These are phyloP conservation scores for Ichneumon xanthorius DNA, from an alignment of 2,888 invertebrate species.

Conservation along the genomic window DNA sequence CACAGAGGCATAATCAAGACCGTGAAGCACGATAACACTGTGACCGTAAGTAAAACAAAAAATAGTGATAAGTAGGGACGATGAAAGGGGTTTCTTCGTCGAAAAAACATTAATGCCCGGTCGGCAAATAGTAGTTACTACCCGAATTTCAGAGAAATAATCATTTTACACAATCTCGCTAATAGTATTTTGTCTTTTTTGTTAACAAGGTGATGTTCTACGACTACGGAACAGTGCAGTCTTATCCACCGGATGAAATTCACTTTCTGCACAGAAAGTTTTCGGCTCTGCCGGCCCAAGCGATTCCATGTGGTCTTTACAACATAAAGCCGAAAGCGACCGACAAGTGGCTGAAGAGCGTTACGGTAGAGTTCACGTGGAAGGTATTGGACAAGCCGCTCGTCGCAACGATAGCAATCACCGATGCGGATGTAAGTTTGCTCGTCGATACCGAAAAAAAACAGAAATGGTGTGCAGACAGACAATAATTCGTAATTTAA, in stretches of 20 bases:
- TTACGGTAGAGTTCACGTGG: constrained; percentile 69
- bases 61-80: neutral
- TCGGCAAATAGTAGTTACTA: too few relatives aligned
- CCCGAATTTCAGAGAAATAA: too few relatives aligned
- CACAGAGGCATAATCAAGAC: constrained; percentile 80
- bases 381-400: constrained; percentile 71
- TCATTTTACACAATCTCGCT: neutral
- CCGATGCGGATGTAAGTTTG: constrained; percentile 74
- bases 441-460: neutral
- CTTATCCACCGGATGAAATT: constrained; percentile 73
- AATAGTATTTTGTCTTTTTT: constrained; percentile 42
- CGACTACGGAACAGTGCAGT: constrained; percentile 81
- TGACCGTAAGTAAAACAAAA: constrained; percentile 75
- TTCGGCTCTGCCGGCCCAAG: constrained; percentile 78
- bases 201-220: constrained; percentile 79
- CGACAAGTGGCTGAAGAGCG: constrained; percentile 73
- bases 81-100: neutral
- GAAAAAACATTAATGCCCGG: neutral
- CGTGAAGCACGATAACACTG: constrained; percentile 75
- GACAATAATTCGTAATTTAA: neutral
- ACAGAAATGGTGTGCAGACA: neutral
- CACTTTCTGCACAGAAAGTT: constrained; percentile 79
- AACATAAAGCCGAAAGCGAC: constrained; percentile 75
- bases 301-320: constrained; percentile 80
- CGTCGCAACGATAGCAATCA: constrained; percentile 71